Evolutionary conservation across 2,888 invertebrate species (phyloP).

Genomic region (Pristionchus mayeri): DNA sequence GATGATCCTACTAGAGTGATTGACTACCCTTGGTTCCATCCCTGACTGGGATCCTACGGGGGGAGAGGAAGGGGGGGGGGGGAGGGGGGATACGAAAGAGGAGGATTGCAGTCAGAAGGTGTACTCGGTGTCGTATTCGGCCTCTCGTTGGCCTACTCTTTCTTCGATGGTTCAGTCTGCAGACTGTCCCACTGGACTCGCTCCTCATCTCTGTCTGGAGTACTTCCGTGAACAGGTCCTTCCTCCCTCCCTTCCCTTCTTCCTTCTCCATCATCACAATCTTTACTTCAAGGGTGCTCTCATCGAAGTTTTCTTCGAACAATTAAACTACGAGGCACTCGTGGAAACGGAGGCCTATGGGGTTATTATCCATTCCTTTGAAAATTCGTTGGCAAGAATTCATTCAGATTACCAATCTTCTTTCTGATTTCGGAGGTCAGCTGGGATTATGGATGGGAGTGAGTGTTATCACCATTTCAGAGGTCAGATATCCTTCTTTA

Average conservation of each 20-base stretch:
- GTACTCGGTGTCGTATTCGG: conserved; percentile 71
- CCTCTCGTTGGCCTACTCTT: conserved; percentile 68
- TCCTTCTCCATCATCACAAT: not conserved
- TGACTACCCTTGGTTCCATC: no score
- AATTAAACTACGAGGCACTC: conserved; percentile 73
- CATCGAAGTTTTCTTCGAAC: conserved; percentile 74
- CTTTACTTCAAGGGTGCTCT: conserved; percentile 60
- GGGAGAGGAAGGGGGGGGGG: no score
- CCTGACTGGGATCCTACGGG: no score
- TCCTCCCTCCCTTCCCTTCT: not conserved
- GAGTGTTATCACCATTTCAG: conserved; percentile 47
- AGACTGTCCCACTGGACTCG: conserved; percentile 68
- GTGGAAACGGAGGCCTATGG: conserved; percentile 73
- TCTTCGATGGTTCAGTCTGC: conserved; percentile 54
- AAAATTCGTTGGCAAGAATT: not conserved
- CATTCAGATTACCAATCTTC: conserved; percentile 65
- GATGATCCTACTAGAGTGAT: no score
- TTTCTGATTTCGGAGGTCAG: conserved; percentile 74
- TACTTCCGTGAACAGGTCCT: conserved; percentile 62
- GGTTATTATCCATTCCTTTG: conserved; percentile 54
- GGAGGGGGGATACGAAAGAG: no score
- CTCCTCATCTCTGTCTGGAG: conserved; percentile 66
- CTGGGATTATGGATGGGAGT: conserved; percentile 73
- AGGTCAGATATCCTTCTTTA: not conserved
- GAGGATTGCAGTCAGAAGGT: conserved; percentile 68